Base-by-base conservation (phyloP, 2,797 vertebrate genomes). In the Loriculus beryllinus region DNA sequence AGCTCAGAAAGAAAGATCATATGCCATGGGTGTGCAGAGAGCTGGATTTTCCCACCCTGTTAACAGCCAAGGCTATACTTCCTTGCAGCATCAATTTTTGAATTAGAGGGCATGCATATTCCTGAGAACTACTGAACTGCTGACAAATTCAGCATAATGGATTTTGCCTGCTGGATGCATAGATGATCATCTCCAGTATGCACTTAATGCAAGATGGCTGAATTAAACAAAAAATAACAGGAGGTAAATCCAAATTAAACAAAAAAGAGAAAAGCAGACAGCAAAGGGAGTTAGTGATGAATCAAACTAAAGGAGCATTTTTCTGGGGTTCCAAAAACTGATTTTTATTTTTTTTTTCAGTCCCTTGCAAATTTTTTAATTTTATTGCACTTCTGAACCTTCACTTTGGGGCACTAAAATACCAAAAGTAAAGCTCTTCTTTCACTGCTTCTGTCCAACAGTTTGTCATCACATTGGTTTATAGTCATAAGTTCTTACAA, bases 391-490 rank as follows among this genome's bases (percentile, higher is more conserved):
- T 91, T 89, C 64, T 88, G 64, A 90, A 77, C n/a, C 67, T 92
- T 63, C 51, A 82, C 64, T 83, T 78, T 82, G 9, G 42, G 71
- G 37, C 54, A 93, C 43, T 76, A 79, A 93, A 93, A 91, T 43
- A 80, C 16, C 29, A 80, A 48, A 65, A 63, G 52, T 19, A 82
- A 75, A 85, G 37, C 49, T 90, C 26, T 67, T 91, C 51, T 88
- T 49, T 87, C 56, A 37, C 19, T 71, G 59, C 77, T 93, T 90
- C 82, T 93, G 81, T 84, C 83, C 75, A 91, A 90, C 23, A 88
- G 52, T 92, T 95, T 94, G 93, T 90, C 90, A 83, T 84, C 83
- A 84, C 62, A 48, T 40, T 84, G 94, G 70, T 92, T 95, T 92
- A 95, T 49, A 70, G 56, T 68, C 70, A 7, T 47, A 92, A 77